Percentiles rank a stretch among this genome's conserved stretches.
Evolutionary conservation across 1,140 invertebrate species (phyloP).

Genomic region (Orussus abietinus): DNA sequence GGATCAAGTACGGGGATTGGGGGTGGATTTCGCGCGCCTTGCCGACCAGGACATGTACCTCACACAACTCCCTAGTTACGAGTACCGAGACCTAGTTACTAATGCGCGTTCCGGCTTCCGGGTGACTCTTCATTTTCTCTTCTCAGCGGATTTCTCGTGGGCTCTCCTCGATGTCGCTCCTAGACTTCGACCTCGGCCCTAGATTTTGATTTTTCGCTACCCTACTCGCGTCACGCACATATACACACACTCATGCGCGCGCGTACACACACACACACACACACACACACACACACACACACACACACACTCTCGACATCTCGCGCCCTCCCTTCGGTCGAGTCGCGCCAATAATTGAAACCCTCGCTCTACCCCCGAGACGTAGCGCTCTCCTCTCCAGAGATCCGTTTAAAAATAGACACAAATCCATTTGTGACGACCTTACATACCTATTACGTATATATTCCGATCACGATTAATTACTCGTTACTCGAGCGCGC

Average conservation of each 20-base stretch:
- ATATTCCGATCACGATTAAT: conserved; percentile 49
- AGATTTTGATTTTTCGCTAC: too few relatives aligned
- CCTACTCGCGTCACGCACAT: too few relatives aligned
- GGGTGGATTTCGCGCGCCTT: conserved; percentile 53
- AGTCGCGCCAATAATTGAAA: too few relatives aligned
- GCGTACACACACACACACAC: neutral
- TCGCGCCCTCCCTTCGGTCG: conserved; percentile 18
- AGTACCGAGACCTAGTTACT: conserved; percentile 54
- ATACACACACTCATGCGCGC: too few relatives aligned
- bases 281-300: neutral
- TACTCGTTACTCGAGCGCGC: too few relatives aligned
- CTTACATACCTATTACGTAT: conserved; percentile 54
- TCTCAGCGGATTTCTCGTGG: too few relatives aligned
- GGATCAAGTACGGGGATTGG: conserved; percentile 50
- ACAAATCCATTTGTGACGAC: conserved; percentile 45
- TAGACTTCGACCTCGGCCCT: too few relatives aligned
- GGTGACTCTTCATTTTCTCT: too few relatives aligned
- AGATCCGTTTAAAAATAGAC: conserved; percentile 51
- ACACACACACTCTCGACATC: neutral
- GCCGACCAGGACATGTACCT: conserved; percentile 56
- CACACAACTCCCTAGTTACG: conserved; percentile 57
- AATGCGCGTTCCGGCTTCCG: too few relatives aligned
- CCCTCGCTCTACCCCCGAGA: too few relatives aligned
- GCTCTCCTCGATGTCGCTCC: too few relatives aligned
- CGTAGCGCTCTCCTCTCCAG: too few relatives aligned